These are phyloP conservation scores for Triplophysa dalaica DNA, from an alignment of 2,113 vertebrate species.

Conservation along the genomic window DNA sequence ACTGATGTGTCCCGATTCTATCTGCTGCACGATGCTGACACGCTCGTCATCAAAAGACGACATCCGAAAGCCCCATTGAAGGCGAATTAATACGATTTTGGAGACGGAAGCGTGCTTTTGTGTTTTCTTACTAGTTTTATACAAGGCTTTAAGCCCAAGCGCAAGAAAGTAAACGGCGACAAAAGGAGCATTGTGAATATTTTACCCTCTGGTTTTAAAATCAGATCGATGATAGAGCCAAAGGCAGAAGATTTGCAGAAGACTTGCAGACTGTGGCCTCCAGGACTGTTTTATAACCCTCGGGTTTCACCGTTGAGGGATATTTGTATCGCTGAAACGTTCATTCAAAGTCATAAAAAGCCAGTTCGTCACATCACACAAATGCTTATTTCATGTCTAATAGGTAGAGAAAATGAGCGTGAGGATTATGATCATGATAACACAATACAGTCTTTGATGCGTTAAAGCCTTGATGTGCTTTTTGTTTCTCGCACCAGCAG, in stretches of 20 bases:
- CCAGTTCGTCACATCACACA: background rate
- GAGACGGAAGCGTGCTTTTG: background rate
- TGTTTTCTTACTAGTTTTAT: background rate
- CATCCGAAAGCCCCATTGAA: background rate
- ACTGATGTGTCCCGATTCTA: constrained; percentile 23
- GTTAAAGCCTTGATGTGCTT: constrained; percentile 1
- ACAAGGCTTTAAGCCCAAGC: background rate
- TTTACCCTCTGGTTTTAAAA: background rate
- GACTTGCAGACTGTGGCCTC: background rate
- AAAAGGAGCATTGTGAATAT: background rate
- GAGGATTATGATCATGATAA: constrained; percentile 21
- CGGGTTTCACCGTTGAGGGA: background rate
- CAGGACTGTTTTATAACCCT: background rate
- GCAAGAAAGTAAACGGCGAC: background rate
- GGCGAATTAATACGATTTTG: background rate
- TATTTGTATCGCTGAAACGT: constrained; percentile 5
- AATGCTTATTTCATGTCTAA: constrained; percentile 1
- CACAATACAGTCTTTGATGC: background rate
- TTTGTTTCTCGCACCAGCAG: background rate
- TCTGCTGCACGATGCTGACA: background rate
- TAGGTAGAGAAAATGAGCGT: constrained; percentile 13
- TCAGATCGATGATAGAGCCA: background rate
- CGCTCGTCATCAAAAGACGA: background rate
- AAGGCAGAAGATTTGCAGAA: background rate
- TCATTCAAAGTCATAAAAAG: background rate